Conservation (phyloP, 2,113 vertebrate species). For the Anthoscopus minutus region DNA sequence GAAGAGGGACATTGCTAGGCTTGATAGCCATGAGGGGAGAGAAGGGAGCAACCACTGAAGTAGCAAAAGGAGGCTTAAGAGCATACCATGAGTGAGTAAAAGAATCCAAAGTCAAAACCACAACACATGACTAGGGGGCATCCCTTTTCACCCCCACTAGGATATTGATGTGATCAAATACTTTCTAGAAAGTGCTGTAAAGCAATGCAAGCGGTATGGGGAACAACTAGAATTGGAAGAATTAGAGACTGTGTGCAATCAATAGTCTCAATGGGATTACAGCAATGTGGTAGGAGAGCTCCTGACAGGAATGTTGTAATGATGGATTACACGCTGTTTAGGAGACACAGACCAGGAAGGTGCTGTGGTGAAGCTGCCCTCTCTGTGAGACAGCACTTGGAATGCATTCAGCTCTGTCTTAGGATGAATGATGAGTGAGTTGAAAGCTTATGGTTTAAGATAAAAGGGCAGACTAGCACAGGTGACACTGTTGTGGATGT, state of each 20-base stretch:
- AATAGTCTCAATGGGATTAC: not conserved
- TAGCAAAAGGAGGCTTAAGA: not conserved
- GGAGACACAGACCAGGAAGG: not conserved
- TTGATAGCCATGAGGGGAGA: not conserved
- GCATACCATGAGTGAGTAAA: not conserved
- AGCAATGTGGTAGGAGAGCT: not conserved
- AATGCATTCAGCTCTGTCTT: not conserved
- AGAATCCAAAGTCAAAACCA: not conserved
- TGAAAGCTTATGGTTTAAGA: not conserved
- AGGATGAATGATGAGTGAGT: not conserved
- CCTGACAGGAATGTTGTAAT: not conserved
- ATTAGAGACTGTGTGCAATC: not conserved
- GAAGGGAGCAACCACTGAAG: not conserved
- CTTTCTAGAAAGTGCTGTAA: not conserved
- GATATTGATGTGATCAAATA: not conserved
- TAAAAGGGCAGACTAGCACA: not conserved
- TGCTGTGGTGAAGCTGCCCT: accelerated
- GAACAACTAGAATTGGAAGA: not conserved
- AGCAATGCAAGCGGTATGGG: not conserved
- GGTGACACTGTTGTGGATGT: not conserved
- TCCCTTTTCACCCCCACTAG: not conserved
- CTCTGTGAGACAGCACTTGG: not conserved
- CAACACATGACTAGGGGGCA: not conserved
- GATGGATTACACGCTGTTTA: accelerated
- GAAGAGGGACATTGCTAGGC: not conserved